These are phyloP conservation scores for Hippopotamyrus pictus DNA, from an alignment of 2,797 vertebrate species.

Conservation along the genomic window DNA sequence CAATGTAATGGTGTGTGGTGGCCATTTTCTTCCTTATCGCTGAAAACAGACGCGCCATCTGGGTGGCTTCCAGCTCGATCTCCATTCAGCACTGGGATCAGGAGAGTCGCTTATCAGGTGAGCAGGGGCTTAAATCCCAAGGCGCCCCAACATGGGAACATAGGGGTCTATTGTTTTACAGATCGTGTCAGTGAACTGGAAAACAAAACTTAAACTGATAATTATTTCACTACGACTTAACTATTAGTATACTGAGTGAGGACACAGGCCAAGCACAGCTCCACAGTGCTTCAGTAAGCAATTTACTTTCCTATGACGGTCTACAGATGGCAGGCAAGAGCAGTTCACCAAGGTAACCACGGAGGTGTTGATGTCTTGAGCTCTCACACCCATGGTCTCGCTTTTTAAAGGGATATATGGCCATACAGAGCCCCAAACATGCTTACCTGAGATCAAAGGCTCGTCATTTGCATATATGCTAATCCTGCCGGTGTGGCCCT, in stretches of 20 bases:
- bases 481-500: background rate
- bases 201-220: background rate
- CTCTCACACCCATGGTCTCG: background rate
- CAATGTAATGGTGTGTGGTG: background rate
- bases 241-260: background rate
- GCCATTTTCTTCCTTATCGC: conserved; percentile 29
- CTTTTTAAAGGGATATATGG: background rate
- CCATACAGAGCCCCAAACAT: background rate
- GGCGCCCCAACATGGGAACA: background rate
- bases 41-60: conserved; percentile 15
- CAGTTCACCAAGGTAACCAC: background rate
- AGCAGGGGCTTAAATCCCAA: background rate
- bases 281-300: background rate
- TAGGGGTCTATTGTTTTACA: background rate
- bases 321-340: conserved; percentile 38
- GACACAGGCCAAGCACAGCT: background rate
- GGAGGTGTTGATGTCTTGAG: background rate
- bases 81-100: conserved; percentile 20
- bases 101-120: conserved; percentile 9
- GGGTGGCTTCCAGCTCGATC: conserved; percentile 22
- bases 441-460: background rate
- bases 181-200: background rate
- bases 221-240: background rate
- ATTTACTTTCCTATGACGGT: background rate
- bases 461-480: conserved; percentile 6